These are phyloP conservation scores for Diprion similis DNA, from an alignment of 1,140 invertebrate genomes.

Conservation along the genomic window DNA sequence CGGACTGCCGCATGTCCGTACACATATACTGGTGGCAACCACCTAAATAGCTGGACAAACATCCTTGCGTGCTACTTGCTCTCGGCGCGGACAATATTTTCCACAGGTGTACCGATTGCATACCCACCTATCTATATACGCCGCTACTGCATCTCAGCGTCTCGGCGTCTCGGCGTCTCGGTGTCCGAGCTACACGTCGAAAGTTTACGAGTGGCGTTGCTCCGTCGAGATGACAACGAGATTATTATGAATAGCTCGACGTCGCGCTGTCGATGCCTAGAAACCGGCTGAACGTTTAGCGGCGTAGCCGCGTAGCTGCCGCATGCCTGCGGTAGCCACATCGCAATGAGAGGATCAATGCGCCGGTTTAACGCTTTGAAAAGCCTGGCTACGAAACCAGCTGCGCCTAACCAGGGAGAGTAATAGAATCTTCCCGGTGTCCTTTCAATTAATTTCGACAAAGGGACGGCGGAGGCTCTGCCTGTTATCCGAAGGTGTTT, in stretches of 20 bases:
- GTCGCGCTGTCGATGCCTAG: too few species aligned
- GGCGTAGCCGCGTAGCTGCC: too few species aligned
- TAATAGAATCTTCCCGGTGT: not conserved
- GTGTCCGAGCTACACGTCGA: slow-evolving; percentile 9
- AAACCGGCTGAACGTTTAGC: too few species aligned
- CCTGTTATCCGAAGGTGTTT: not conserved
- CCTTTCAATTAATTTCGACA: not conserved
- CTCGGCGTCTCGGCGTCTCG: slow-evolving; percentile 10
- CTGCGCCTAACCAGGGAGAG: not conserved
- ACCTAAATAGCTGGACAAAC: slow-evolving; percentile 45
- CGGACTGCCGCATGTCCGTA: not conserved
- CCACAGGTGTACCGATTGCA: not conserved
- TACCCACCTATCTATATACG: not conserved
- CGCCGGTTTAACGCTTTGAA: not conserved
- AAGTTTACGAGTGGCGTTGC: too few species aligned
- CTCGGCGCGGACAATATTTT: slow-evolving; percentile 8
- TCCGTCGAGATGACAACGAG: too few species aligned
- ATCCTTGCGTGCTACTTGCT: slow-evolving; percentile 32
- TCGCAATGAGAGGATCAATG: too few species aligned
- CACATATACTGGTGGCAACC: not conserved
- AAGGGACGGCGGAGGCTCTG: not conserved
- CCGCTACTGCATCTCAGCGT: not conserved
- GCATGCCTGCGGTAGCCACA: too few species aligned
- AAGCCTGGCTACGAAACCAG: too few species aligned
- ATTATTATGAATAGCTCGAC: too few species aligned